phyloP scores from a whole-genome alignment of 2,888 invertebrate genomes.

The Ariolimax columbianus region DNA sequence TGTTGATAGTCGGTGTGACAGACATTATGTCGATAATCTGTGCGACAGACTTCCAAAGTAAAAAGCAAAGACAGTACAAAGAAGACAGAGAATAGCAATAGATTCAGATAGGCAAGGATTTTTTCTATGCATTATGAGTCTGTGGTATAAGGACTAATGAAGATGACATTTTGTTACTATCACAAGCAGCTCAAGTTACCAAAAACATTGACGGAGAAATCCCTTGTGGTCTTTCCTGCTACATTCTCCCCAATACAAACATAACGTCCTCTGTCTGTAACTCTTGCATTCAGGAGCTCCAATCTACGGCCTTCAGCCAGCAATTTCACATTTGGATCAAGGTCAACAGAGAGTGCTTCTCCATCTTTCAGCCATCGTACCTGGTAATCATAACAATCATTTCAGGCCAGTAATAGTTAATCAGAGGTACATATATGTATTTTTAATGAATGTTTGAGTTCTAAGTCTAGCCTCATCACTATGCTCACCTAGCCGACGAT shows the following conservation, averaged over 20 bases:
- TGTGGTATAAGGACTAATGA: not conserved
- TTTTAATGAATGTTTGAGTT: no score
- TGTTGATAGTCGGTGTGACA: no score
- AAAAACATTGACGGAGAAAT: constrained; percentile 71
- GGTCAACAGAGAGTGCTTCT: constrained; percentile 61
- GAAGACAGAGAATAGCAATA: no score
- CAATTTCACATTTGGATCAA: constrained; percentile 63
- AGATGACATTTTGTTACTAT: not conserved
- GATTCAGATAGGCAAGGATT: no score
- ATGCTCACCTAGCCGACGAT: no score
- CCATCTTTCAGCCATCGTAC: constrained; percentile 80
- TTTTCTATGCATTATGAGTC: no score
- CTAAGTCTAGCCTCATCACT: no score
- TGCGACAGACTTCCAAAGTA: no score
- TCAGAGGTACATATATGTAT: not conserved
- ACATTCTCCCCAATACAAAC: constrained; percentile 75
- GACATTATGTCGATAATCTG: no score
- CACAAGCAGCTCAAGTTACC: constrained; percentile 60
- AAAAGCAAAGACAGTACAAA: no score
- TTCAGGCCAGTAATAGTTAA: not conserved
- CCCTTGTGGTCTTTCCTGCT: constrained; percentile 73
- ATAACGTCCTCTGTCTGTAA: constrained; percentile 74
- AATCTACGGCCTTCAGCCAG: constrained; percentile 69
- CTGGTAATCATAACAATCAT: constrained; percentile 8
- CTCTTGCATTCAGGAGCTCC: constrained; percentile 67